These are phyloP conservation scores for Mus spretus DNA, from an alignment of 2,797 vertebrate species.

Conservation along the genomic window DNA sequence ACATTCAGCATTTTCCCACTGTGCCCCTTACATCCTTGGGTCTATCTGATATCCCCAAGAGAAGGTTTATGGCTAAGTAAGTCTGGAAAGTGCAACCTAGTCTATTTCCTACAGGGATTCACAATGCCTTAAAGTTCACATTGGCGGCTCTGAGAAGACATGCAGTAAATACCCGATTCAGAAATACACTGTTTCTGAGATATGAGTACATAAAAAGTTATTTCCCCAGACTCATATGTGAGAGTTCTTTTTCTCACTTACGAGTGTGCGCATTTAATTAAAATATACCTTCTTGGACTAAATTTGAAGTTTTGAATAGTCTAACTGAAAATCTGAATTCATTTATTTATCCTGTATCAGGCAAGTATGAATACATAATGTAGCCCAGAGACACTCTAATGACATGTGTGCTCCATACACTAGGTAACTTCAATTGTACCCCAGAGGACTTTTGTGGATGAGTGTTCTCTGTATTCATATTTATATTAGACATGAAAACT, in stretches of 20 bases:
- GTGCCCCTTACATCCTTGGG: neutral
- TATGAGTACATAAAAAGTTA: constrained; percentile 7
- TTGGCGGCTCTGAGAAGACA: neutral
- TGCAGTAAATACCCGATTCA: neutral
- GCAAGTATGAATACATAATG: neutral
- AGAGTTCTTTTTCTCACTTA: neutral
- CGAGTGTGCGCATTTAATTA: constrained; percentile 15
- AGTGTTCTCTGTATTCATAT: neutral
- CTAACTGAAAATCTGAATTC: constrained; percentile 16
- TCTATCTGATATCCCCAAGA: neutral
- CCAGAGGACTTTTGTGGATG: neutral
- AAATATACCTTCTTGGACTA: constrained; percentile 16
- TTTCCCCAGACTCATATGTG: neutral
- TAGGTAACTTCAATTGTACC: neutral
- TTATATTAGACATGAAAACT: constrained; percentile 61
- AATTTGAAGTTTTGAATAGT: neutral
- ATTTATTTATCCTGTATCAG: neutral
- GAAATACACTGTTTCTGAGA: constrained; percentile 38
- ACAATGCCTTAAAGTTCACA: neutral
- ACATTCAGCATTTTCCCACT: neutral
- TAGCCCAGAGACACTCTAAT: neutral
- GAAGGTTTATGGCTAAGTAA: constrained; percentile 23
- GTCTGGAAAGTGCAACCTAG: neutral
- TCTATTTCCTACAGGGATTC: constrained; percentile 37
- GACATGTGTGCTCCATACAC: neutral